These are phyloP conservation scores for Chunga burmeisteri DNA, from an alignment of 2,113 vertebrate species.

Conservation along the genomic window DNA sequence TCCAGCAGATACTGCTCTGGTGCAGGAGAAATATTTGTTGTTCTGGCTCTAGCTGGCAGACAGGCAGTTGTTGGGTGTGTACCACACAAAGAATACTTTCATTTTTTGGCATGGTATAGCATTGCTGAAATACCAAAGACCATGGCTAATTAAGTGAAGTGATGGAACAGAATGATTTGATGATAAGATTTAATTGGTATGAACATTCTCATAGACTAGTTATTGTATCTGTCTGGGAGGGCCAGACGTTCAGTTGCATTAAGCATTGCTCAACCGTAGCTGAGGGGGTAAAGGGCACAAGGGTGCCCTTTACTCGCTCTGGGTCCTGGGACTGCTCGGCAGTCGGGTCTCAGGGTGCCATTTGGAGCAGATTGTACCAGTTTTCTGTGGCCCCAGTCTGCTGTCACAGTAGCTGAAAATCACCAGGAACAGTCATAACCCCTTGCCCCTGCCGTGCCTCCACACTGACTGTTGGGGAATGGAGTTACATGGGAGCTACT, in stretches of 20 bases:
- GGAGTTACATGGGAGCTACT: not conserved
- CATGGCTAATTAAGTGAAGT: constrained; percentile 43
- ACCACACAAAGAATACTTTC: constrained; percentile 64
- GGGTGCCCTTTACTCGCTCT: not conserved
- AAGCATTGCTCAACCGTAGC: not conserved
- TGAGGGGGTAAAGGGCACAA: not conserved
- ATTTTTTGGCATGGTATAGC: constrained; percentile 32
- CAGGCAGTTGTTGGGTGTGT: constrained; percentile 35
- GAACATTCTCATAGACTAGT: constrained; percentile 6
- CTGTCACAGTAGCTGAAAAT: not conserved
- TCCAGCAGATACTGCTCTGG: not conserved
- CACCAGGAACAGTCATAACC: not conserved
- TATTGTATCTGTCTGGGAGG: constrained; percentile 29
- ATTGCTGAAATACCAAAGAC: constrained; percentile 68
- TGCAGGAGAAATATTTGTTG: not conserved
- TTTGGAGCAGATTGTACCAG: not conserved
- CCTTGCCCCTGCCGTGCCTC: too few relatives aligned
- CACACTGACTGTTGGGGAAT: not conserved
- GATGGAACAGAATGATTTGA: constrained; percentile 55
- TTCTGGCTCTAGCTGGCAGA: not conserved
- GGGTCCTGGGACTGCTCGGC: not conserved
- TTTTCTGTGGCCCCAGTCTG: not conserved
- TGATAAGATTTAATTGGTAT: constrained; percentile 52
- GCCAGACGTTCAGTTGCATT: not conserved
- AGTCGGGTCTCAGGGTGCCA: not conserved